These are phyloP conservation scores for Coracopsis vasa DNA, from an alignment of 2,113 vertebrate species.

Conservation along the genomic window DNA sequence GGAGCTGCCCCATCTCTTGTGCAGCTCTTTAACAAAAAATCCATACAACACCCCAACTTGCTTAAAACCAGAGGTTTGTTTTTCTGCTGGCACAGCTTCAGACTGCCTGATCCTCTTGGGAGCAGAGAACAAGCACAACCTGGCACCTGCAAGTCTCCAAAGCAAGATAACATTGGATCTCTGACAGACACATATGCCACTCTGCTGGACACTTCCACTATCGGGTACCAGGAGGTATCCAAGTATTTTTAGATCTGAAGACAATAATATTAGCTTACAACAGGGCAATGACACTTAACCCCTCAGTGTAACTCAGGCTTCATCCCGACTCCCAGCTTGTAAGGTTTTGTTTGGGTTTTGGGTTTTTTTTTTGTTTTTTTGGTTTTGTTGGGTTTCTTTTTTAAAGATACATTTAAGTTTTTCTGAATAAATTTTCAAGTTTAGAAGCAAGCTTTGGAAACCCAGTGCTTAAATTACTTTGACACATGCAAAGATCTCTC, in stretches of 20 bases:
- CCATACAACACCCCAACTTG: neutral
- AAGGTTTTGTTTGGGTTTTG: neutral
- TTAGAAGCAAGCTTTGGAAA: neutral
- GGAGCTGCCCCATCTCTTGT: neutral
- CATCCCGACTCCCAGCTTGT: neutral
- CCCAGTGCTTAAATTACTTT: accelerated
- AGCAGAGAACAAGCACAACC: neutral
- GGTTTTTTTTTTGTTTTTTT: neutral
- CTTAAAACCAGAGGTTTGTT: neutral
- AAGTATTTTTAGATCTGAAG: neutral
- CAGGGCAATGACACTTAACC: neutral
- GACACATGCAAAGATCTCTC: neutral
- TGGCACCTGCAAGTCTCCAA: neutral
- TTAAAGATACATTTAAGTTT: neutral
- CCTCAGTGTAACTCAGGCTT: neutral
- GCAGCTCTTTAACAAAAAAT: neutral
- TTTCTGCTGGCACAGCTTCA: neutral
- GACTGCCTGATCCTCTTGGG: neutral
- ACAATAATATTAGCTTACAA: neutral
- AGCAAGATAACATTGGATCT: neutral
- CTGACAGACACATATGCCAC: neutral
- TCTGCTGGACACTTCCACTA: neutral
- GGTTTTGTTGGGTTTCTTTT: neutral
- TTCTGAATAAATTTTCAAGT: neutral
- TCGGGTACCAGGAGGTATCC: accelerated